Conservation (phyloP, 2,797 vertebrate species). For the Octomys mimax region DNA sequence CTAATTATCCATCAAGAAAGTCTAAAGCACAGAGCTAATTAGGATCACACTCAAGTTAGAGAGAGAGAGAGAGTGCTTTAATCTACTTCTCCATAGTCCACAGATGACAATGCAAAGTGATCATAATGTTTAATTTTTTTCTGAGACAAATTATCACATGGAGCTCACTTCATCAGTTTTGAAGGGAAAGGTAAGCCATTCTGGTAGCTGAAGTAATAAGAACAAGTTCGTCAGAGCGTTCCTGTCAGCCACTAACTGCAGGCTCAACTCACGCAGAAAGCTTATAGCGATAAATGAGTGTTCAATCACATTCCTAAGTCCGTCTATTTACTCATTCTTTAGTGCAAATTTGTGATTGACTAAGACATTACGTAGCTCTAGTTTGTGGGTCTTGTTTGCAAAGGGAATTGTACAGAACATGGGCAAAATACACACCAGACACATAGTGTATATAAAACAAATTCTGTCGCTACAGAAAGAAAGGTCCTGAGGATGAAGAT, state of each 20-base stretch:
- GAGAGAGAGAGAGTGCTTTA: not conserved
- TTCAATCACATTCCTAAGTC: not conserved
- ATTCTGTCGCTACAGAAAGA: not conserved
- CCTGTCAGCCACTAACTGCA: not conserved
- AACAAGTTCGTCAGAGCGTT: not conserved
- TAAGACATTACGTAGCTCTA: not conserved
- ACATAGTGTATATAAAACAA: not conserved
- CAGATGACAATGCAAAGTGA: not conserved
- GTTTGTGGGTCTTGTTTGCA: constrained; percentile 22
- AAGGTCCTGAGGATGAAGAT: not conserved
- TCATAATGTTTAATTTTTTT: not conserved
- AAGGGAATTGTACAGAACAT: not conserved
- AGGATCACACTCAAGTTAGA: not conserved
- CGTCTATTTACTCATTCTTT: not conserved
- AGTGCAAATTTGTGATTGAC: not conserved
- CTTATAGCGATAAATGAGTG: not conserved
- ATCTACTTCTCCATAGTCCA: not conserved
- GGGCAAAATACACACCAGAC: not conserved
- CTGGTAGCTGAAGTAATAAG: constrained; percentile 13
- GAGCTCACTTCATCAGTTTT: not conserved
- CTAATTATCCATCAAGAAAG: not conserved
- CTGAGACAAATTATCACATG: not conserved
- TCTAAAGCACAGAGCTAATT: constrained; percentile 6
- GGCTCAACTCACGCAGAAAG: not conserved
- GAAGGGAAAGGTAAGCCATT: not conserved